A percentile compares a stretch with the other conserved stretches of the same genome.
Conservation (phyloP, 2,888 invertebrate species). For the Conistra vaccinii region DNA sequence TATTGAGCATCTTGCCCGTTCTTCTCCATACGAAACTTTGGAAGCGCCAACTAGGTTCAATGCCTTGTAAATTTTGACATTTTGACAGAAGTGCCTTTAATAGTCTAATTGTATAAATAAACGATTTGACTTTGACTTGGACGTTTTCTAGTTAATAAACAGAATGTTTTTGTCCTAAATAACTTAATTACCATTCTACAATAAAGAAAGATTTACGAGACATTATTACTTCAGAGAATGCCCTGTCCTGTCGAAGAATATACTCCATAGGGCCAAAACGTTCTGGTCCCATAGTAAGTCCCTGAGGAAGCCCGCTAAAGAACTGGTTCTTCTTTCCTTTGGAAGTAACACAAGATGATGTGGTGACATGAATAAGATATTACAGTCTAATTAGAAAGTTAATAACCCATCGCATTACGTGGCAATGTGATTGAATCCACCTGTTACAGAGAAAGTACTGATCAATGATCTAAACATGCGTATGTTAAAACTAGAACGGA, state of each 20-base stretch:
- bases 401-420: not conserved
- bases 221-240: not conserved
- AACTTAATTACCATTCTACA: not conserved
- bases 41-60: not conserved
- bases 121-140: not conserved
- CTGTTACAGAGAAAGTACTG: slow-evolving; percentile 32
- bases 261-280: not conserved
- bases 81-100: no score
- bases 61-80: no score
- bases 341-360: not conserved
- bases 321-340: not conserved
- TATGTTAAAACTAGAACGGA: not conserved
- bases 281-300: not conserved
- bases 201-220: not conserved
- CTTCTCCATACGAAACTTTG: not conserved
- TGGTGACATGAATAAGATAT: not conserved
- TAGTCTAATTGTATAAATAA: no score
- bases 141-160: not conserved
- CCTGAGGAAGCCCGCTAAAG: not conserved
- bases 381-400: slow-evolving; percentile 34
- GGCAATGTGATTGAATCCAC: slow-evolving; percentile 10
- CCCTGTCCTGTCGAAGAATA: not conserved
- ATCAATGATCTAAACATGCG: slow-evolving; percentile 1
- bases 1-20: not conserved
- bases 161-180: not conserved